Evolutionary conservation across 2,797 vertebrate genomes (phyloP).

Genomic region (Chelidonichthys spinosus): DNA sequence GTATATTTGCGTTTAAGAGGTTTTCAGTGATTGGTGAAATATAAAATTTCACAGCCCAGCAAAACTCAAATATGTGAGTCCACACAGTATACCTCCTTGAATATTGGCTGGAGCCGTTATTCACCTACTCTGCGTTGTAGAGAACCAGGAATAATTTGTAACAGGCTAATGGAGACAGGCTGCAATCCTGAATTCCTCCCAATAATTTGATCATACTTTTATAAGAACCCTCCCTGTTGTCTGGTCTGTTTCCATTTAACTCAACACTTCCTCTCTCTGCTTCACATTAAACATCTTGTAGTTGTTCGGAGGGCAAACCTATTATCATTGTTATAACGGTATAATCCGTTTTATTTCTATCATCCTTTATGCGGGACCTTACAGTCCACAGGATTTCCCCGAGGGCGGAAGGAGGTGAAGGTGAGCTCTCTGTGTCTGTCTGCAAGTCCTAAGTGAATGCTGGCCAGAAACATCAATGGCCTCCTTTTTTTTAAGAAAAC

Average conservation of each 20-base stretch:
- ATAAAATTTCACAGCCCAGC: background rate
- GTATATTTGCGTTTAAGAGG: background rate
- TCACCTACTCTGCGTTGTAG: background rate
- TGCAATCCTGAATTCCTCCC: background rate
- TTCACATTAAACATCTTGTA: background rate
- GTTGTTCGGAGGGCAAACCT: background rate
- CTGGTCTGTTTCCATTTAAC: constrained; percentile 10
- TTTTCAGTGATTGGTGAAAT: background rate
- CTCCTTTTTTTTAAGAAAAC: background rate
- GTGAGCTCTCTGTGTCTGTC: no score
- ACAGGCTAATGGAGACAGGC: background rate
- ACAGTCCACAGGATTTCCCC: background rate
- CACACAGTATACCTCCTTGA: background rate
- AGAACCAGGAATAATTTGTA: background rate
- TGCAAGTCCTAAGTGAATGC: background rate
- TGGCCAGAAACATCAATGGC: background rate
- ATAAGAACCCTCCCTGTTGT: background rate
- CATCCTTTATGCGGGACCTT: background rate
- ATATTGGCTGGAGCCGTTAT: background rate
- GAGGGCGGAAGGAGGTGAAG: background rate
- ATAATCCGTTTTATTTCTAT: background rate
- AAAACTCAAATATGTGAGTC: background rate
- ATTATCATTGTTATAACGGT: background rate
- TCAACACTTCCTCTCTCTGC: background rate
- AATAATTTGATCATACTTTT: background rate